Base-by-base conservation (phyloP, 2,113 vertebrate species). In the Jaculus jaculus region DNA sequence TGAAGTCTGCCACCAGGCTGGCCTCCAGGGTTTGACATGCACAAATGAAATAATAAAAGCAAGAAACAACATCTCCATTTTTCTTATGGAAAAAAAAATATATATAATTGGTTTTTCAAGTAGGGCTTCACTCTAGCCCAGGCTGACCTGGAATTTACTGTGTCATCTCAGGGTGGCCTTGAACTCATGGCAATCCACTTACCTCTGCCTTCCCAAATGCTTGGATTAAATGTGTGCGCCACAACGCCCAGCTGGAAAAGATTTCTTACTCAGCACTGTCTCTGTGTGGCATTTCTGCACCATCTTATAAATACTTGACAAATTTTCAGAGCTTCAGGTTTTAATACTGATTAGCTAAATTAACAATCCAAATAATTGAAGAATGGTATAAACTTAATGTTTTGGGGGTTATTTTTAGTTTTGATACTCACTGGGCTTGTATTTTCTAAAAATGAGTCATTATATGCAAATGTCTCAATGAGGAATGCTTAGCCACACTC, bases 291-390 rank as follows among this genome's bases (percentile, higher is more conserved):
- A 15, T 81, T 83, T 75, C 84, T 93, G 96, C 90, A 30, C 78
- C 66, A 42, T 58, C 34, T 92, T 12, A 79, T 92, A 97, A 97
- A 96, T 90, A 88, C 66, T 97, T 97, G 84, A 92, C 73, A 93
- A 63, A 92, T 84, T 24, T 71, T 86, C 84, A 91, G 84, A 85
- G 80, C 51, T 86, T 91, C 88, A 92, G 80, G 93, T 4, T 9
- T 85, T 51, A 78, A 81, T 63, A 58, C n/a, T 83, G 96, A 94
- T 96, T 83, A 95, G 77, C 18, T 87, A 81, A 94, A 96, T 95
- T 82, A 92, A 93, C 42, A 47, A 1, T 32, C 77, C 91, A 65
- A 69, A 71, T 92, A 83, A 89, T 66, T 86, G 69, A 60, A 93
- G 68, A 63, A 20, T 42, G 87, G 15, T 15, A 5, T 77, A 39